These are phyloP conservation scores for Phenganax marumi DNA, from an alignment of 92 coral and sea anemone genomes.

Conservation along the genomic window DNA sequence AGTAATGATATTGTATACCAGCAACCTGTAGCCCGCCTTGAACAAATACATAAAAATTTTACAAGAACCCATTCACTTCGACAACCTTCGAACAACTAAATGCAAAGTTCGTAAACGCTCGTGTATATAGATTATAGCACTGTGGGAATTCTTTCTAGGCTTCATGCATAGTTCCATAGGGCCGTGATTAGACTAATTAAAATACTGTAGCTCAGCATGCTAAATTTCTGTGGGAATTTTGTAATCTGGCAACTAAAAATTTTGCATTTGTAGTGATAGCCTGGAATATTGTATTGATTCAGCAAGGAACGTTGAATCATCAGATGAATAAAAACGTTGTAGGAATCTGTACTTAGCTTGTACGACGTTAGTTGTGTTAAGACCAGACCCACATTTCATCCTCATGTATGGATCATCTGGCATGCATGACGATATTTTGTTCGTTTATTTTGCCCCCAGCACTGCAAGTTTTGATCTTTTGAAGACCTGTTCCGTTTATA, in stretches of 20 bases:
- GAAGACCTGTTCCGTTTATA: too few species aligned
- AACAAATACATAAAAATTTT: neutral
- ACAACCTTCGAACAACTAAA: neutral
- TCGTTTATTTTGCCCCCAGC: too few species aligned
- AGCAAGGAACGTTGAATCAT: neutral
- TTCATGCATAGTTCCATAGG: constrained; percentile 21
- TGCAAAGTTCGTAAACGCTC: neutral
- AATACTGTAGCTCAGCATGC: constrained; percentile 27
- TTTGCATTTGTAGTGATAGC: neutral
- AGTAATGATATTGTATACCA: neutral
- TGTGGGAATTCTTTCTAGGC: neutral
- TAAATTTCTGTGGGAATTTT: constrained; percentile 39
- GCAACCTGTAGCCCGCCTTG: neutral
- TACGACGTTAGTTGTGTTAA: too few species aligned
- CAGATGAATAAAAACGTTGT: neutral
- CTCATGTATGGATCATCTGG: too few species aligned
- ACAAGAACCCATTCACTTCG: neutral
- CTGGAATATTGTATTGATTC: constrained; percentile 7
- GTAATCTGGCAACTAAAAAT: constrained; percentile 11
- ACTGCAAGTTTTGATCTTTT: too few species aligned
- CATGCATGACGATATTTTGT: too few species aligned
- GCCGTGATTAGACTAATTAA: constrained; percentile 27
- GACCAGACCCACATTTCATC: too few species aligned
- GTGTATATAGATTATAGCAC: too few species aligned
- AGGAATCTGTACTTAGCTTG: too few species aligned